phyloP scores from a whole-genome alignment of 2,888 invertebrate species.

The Leptarthrus brevirostris region DNA sequence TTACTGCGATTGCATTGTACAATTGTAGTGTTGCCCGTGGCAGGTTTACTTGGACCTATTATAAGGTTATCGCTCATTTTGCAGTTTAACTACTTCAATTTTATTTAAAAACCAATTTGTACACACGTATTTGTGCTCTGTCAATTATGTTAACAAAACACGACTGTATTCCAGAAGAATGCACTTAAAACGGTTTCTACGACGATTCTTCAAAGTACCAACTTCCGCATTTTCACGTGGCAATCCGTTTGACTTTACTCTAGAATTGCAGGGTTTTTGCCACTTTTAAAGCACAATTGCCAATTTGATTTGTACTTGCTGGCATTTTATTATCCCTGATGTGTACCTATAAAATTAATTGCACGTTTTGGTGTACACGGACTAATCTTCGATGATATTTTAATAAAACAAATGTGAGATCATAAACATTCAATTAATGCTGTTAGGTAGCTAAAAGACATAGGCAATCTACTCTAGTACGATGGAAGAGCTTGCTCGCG shows the following conservation, averaged over 20 bases:
- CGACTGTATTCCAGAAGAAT: no score
- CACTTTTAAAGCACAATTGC: background rate
- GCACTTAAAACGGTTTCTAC: no score
- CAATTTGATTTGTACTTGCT: background rate
- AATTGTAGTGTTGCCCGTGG: no score
- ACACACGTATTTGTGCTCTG: no score
- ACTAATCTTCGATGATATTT: background rate
- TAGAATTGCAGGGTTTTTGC: background rate
- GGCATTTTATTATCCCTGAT: background rate
- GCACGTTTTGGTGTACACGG: background rate
- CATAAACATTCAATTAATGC: slow-evolving; percentile 3
- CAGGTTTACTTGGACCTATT: no score
- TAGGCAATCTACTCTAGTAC: background rate
- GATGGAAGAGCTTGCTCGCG: background rate
- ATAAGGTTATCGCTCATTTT: no score
- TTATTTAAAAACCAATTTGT: no score
- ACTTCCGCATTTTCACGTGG: background rate
- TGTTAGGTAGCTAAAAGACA: background rate
- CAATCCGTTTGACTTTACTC: background rate
- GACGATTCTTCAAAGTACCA: background rate
- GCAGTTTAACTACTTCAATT: no score
- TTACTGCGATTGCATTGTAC: no score
- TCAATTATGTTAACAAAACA: no score
- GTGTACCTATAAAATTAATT: background rate
- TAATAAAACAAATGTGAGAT: background rate